Evolutionary conservation across 2,113 vertebrate genomes (phyloP), one percentile per base, ranked within the genome.

Genomic region (Ramphastos sulfuratus): DNA sequence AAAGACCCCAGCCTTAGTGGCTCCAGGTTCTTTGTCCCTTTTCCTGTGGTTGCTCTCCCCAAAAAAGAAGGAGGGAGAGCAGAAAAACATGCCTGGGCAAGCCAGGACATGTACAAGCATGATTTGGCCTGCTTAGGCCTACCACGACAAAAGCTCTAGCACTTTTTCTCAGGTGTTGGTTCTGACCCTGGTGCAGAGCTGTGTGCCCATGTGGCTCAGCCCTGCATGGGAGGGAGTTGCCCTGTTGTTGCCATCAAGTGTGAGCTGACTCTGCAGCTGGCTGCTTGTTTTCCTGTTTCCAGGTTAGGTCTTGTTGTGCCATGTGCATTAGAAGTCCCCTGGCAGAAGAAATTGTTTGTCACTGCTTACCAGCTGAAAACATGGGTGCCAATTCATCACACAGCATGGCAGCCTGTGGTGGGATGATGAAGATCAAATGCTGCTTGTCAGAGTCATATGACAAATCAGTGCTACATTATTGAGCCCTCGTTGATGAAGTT

Each of bases 381-480:
- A 17, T 84, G 90, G 46, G n/a, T 89, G 70, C 1, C 4, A 20
- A 13, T 58, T 90, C 28, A 10, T 73, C 39, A 58, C 5, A 3
- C 75, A 1, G 2, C 56, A 13, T 48, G 84, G 52, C 67, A 58
- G 73, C 16, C 31, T 77, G 2, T 50, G 63, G 78, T 0, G 6
- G 55, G 46, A 87, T 79, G 81, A 42, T 72, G 84, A 76, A 75
- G 66, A 82, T 77, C 71, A 77, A 39, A 71, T 42, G 12, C 71
- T 71, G 10, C 37, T 92, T 85, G 78, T 87, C 82, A 82, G 42
- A 81, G 52, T 64, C 28, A 4, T 56, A 23, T 73, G 39, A 77
- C 21, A 93, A 85, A 79, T 10, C 48, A 60, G 14, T 10, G 60
- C 42, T 92, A 71, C 94, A 91, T 89, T 96, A 89, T 5, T 76